Base-by-base conservation (phyloP, 2,888 invertebrate species). In the Polydrusus pterygomalis region DNA sequence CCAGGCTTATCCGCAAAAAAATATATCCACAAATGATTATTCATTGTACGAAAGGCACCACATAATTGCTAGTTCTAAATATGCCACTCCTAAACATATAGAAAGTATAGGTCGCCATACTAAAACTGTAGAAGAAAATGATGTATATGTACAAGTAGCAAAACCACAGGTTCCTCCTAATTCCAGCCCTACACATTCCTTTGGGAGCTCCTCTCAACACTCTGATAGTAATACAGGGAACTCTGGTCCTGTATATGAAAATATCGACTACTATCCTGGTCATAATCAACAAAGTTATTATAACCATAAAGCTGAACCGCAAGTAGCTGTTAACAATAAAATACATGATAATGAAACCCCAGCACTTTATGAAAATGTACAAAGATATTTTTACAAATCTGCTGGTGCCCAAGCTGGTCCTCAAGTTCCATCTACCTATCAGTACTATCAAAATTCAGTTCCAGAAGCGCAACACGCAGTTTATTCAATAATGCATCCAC, bases 261-360 rank as follows among this genome's bases (percentile, higher is more conserved):
- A 96, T 87, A 90, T 96, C 69, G 95, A 95, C 80, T 95, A 94
- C 85, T 95, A 94, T 91, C 89, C 90, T 80, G 65, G 74, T 8
- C 87, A 89, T 10, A 91, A 92, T 81, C 84, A 83, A 34, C 89
- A 88, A 85, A 84, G 88, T 84, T 85, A 89, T 85, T 84, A 87
- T 80, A 83, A 88, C 80, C 92, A 93, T 78, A 94, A 94, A 85
- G 95, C 95, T 9, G 95, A 95, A 84, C 95, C 96, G 0, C 95
- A 96, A 87, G 93, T 94, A 54, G 93, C 94, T 74, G 18, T 60
- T 43, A 56, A n/a, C n/a, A 88, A 86, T 78, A 88, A 87, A 79
- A 84, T 81, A 70, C 80, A 80, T 45, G 81, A 89, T 85, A 87
- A 87, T 87, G 70, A 85, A 78, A 91, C 84, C 6, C 88, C 88